phyloP scores from a whole-genome alignment of 2,113 vertebrate species.

The Grantiella picta region DNA sequence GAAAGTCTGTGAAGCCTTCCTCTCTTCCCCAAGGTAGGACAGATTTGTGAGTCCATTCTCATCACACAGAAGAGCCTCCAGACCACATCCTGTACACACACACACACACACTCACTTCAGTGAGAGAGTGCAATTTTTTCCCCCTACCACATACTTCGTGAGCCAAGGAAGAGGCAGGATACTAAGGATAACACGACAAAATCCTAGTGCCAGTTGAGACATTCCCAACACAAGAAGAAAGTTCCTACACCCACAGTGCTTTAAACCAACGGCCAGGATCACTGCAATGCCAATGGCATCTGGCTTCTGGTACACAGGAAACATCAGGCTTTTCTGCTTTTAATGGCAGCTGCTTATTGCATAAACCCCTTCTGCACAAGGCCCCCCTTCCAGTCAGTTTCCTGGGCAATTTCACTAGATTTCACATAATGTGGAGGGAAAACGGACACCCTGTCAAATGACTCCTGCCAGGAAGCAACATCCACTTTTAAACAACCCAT shows the following conservation, averaged over 20 bases:
- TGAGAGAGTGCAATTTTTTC: neutral
- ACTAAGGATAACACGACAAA: neutral
- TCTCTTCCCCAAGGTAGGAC: neutral
- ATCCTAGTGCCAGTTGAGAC: neutral
- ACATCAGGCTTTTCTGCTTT: neutral
- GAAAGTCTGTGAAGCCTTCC: neutral
- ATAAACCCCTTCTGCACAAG: neutral
- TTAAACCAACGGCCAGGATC: neutral
- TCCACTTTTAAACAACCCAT: neutral
- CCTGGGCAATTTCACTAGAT: neutral
- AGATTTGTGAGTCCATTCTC: neutral
- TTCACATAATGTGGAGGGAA: neutral
- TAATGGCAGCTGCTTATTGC: neutral
- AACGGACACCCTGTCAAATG: neutral
- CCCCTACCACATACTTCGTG: rapidly evolving
- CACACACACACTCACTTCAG: neutral
- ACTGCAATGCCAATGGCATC: neutral
- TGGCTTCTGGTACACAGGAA: neutral
- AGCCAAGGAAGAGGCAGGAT: neutral
- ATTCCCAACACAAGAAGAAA: neutral
- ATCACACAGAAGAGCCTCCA: neutral
- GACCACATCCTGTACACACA: neutral
- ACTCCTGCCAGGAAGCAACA: neutral
- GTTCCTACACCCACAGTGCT: neutral
- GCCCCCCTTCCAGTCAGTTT: neutral